Percentiles rank a stretch among this genome's conserved stretches.
phyloP scores from a whole-genome alignment of 2,888 invertebrate species.

The Gibbula magus region DNA sequence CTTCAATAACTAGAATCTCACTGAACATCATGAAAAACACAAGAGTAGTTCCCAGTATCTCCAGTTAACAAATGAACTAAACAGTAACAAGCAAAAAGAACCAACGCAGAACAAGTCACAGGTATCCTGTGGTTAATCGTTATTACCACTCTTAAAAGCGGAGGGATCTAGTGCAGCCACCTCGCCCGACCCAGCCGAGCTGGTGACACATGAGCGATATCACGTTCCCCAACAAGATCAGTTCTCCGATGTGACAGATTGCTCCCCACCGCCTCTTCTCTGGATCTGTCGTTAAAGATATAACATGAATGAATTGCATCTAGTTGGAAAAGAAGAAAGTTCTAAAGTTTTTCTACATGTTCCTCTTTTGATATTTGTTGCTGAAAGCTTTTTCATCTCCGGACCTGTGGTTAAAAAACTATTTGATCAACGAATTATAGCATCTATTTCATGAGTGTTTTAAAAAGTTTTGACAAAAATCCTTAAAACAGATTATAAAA shows the following conservation, averaged over 20 bases:
- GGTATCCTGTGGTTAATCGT: not conserved
- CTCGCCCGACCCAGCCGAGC: conserved; percentile 34
- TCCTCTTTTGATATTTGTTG: too few species aligned
- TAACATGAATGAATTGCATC: not conserved
- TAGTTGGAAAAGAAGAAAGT: too few species aligned
- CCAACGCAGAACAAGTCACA: too few species aligned
- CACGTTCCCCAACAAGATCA: conserved; percentile 54
- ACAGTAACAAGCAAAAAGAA: not conserved
- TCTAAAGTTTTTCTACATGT: too few species aligned
- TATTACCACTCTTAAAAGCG: not conserved
- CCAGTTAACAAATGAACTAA: not conserved
- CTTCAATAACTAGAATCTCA: too few species aligned
- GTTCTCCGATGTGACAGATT: conserved; percentile 48
- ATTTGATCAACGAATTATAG: not conserved
- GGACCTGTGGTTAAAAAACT: not conserved
- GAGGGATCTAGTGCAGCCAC: not conserved
- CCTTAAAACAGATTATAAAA: too few species aligned
- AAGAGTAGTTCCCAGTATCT: too few species aligned
- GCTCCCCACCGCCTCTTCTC: conserved; percentile 57
- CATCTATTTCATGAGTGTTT: not conserved
- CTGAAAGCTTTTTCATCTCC: too few species aligned
- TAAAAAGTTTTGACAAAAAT: too few species aligned
- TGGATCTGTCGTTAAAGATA: conserved; percentile 48
- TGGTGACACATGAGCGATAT: conserved; percentile 54
- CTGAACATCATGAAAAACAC: too few species aligned